A percentile compares a stretch with the other conserved stretches of the same genome.
phyloP scores from a whole-genome alignment of 1,140 invertebrate species.

The Aphelinus atriplicis region DNA sequence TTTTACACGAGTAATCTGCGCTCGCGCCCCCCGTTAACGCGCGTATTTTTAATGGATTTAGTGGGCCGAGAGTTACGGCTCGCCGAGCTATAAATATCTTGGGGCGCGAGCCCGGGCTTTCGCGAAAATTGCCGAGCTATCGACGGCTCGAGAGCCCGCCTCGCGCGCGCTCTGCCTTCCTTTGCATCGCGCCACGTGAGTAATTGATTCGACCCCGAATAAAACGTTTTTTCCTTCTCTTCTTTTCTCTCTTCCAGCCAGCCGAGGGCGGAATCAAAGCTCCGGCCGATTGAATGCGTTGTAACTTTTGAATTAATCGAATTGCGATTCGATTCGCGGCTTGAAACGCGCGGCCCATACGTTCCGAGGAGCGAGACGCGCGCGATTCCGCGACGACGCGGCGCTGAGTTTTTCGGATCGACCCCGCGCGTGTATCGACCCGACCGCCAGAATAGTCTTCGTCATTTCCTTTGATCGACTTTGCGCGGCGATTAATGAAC shows the following conservation, averaged over 20 bases:
- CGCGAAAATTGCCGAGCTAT: conserved; percentile 30
- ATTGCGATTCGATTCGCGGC: not conserved
- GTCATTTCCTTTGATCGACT: too few relatives aligned
- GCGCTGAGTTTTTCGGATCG: too few relatives aligned
- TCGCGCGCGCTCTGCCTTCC: not conserved
- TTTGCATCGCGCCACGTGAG: conserved; percentile 11
- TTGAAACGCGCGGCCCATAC: too few relatives aligned
- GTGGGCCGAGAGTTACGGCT: conserved; percentile 1
- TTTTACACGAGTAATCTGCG: conserved; percentile 2
- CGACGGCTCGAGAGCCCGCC: not conserved
- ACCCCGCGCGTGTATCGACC: too few relatives aligned
- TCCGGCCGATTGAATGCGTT: not conserved
- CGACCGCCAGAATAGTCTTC: too few relatives aligned
- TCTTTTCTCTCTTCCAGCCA: not conserved
- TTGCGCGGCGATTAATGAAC: too few relatives aligned
- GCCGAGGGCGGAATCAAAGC: conserved; percentile 8
- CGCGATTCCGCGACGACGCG: too few relatives aligned
- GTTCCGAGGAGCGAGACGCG: too few relatives aligned
- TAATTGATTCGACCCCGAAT: conserved; percentile 21
- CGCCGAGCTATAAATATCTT: conserved; percentile 17
- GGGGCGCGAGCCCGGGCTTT: conserved; percentile 3
- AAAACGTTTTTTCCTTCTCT: conserved; percentile 5
- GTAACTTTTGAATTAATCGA: conserved; percentile 17
- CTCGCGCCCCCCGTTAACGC: not conserved
- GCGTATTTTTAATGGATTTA: conserved; percentile 15